Base-by-base conservation (phyloP, 2,797 vertebrate species). In the Micropoecilia bifurca region DNA sequence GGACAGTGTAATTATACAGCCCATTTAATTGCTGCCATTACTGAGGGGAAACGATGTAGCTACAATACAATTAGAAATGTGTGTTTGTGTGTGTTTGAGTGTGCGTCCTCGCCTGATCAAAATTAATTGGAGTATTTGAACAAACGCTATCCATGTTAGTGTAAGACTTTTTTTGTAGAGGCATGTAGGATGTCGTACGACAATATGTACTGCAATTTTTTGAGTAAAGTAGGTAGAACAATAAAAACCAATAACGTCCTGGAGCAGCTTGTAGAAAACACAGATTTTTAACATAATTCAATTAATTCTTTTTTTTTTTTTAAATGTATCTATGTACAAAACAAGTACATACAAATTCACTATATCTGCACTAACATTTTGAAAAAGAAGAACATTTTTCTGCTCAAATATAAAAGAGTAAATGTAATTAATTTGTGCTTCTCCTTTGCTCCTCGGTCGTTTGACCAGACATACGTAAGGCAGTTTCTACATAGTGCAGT, bases 1-100 rank as follows among this genome's bases (percentile, higher is more conserved):
- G 96, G 95, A 96, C 94, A 94, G 94, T 94, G 78, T 96, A 96
- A 96, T 97, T 96, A 96, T 95, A 92, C 94, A 92, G 95, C 91
- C 93, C 90, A 92, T 92, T 92, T 97, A 97, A 97, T 97, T 97
- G 96, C 96, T 95, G 95, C 96, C 96, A 97, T 97, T 97, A 97
- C 94, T 90, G 94, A 92, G 89, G 90, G 93, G 94, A 95, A 96
- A 95, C 87, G 91, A 93, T 91, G 94, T 91, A 90, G 92, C 91
- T 90, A 95, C 90, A 90, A 90, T 93, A 90, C 94, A 93, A 94
- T 95, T 94, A 95, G 80, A 81, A 78, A 18, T 80, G 79, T 87
- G 86, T 87, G 63, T 78, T 1, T 86, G 61, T 77, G 82, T 81
- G 77, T 78, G 33, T 80, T 71, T 45, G 43, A 3, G 2, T 86